Base-by-base conservation (phyloP, 2,797 vertebrate genomes). In the Enteromius trimaculatus region DNA sequence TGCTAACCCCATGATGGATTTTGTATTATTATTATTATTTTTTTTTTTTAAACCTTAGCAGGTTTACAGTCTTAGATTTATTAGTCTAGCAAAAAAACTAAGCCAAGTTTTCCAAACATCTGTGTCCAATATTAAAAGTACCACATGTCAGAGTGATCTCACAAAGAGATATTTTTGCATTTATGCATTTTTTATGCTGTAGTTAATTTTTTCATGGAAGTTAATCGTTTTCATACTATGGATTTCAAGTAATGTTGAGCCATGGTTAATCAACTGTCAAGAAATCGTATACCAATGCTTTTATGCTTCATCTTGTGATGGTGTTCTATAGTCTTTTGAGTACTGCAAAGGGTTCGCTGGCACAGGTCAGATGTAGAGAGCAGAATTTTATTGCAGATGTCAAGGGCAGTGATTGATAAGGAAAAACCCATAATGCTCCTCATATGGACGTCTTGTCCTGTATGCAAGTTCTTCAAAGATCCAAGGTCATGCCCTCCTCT, bases 41-140 rank as follows among this genome's bases (percentile, higher is more conserved):
- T 72, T 47, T 81, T 11, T n/a, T 34, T 7, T 14, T 81, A 68
- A 39, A 55, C 77, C 21, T 83, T 81, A 84, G 85, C 88, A 82
- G 81, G 88, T 66, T 84, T 78, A 64, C 72, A 81, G 86, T 77
- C 53, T 42, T 51, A 87, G 84, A 86, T 88, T 79, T 80, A 77
- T 44, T 55, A 23, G 88, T 86, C 79, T 13, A 14, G 23, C 81
- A 53, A 72, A 69, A 39, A 82, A 23, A 86, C 66, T 77, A 71
- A 71, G 81, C 65, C 80, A 84, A 86, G 87, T 69, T 69, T 81
- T 89, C 77, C 86, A 86, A 80, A 83, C 90, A 91, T 90, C 90
- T 92, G 91, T 82, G 77, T 88, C 88, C 72, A 84, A 81, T 93
- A 88, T 87, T 29, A 16, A 47, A 47, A 84, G 23, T 34, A 76